phyloP scores from a whole-genome alignment of 2,888 invertebrate genomes.

The Myathropa florea region DNA sequence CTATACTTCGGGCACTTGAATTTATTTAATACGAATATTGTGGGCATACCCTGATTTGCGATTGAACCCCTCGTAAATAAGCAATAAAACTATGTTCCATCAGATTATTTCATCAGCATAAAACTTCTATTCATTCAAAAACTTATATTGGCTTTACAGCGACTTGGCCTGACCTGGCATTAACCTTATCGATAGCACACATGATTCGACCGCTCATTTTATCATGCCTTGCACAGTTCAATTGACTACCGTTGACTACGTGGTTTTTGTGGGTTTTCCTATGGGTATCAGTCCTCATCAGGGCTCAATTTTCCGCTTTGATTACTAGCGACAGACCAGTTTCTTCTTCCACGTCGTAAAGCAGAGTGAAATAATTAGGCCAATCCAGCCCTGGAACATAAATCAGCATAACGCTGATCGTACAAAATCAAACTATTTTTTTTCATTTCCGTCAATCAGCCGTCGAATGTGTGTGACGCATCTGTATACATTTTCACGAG shows the following conservation, averaged over 20 bases:
- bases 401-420: not conserved
- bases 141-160: not conserved
- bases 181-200: not conserved
- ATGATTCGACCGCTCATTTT: not conserved
- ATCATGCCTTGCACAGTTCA: not conserved
- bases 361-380: not conserved
- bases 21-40: too few relatives aligned
- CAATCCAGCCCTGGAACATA: not conserved
- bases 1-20: too few relatives aligned
- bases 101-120: not conserved
- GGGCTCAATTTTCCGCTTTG: not conserved
- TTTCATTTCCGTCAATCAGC: constrained; percentile 12
- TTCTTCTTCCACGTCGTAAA: not conserved
- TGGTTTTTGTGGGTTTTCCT: not conserved
- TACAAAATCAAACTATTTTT: not conserved
- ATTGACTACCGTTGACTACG: not conserved
- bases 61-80: too few relatives aligned
- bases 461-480: constrained; percentile 1
- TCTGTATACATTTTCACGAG: constrained; percentile 25
- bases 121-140: not conserved
- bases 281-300: not conserved
- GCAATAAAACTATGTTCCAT: too few relatives aligned
- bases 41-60: too few relatives aligned
- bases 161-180: not conserved
- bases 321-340: not conserved